Evolutionary conservation across 2,797 vertebrate species (phyloP), one percentile per base, ranked within the genome.

Genomic region (Phataginus tetradactyla): DNA sequence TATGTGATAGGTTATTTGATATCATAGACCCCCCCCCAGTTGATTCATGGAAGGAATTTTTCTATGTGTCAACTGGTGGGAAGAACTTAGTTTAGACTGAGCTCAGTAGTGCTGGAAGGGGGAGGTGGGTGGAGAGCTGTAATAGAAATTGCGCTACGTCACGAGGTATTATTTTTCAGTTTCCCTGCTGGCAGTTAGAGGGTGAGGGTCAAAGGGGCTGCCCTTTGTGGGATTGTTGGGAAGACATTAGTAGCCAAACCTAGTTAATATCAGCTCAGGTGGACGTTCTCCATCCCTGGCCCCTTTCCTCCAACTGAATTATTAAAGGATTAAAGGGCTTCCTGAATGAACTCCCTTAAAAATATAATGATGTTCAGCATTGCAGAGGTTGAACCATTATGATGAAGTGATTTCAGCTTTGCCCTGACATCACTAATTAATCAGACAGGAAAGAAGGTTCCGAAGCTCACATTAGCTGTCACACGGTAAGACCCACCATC

Each of bases 231-330:
- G 98, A 97, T 97, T 97, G 97, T 97, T 97, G 97, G 95, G 95
- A 97, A 97, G 97, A 98, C 98, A 98, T 99, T 99, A 99, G 98
- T 90, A 97, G 96, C 93, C 91, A 96, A 96, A 83, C 89, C 85
- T 95, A 89, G 97, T 98, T 96, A 94, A 75, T 97, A 92, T 37
- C 96, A 96, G 87, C 95, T 88, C 91, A 94, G 95, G 97, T 97
- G 97, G 94, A 71, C 15, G 77, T 81, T 95, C 80, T 97, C 92
- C 88, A 93, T 53, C 85, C 12, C 61, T 42, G 84, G 92, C 39
- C 66, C 17, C 71, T 59, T 98, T 64, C 49, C 96, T 94, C 69
- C 97, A 89, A 81, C 32, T 94, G 89, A 98, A 96, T 98, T 96
- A 96, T 17, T 89, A 94, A 95, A 96, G 90, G 95, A 96, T 97